Base-by-base conservation (phyloP, 2,888 invertebrate species). In the Syrphus vitripennis region DNA sequence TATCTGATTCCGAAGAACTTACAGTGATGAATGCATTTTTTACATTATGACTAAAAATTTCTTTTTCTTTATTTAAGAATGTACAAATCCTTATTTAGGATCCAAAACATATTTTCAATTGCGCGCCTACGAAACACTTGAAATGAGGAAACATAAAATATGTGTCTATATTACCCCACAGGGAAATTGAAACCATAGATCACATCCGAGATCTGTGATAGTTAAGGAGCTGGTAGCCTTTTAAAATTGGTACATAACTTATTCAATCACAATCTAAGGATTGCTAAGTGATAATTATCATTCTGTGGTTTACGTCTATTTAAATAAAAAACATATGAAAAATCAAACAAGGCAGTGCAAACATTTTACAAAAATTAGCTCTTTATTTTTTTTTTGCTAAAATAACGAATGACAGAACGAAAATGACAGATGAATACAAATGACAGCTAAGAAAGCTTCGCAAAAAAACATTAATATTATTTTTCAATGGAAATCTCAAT, bases 11-110 rank as follows among this genome's bases (percentile, higher is more conserved):
- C n/a, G 16, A 9, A 10, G 16, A 53, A 61, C 10, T 59, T n/a
- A n/a, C n/a, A 45, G 40, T 59, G 80, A 83, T 45, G 80, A 75
- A 83, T 75, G 65, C 31, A 55, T 53, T 45, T 45, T 57, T 81
- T 81, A 48, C 59, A 82, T 70, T 42, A 48, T 14, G 63, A 61
- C 34, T 37, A 65, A 55, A n/a, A n/a, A n/a, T n/a, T 65, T 24
- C 55, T 19, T 71, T 19, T 71, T 34, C 69, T 37, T 57, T 31
- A 19, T 21, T 63, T 40, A 19, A 14, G 21, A 75, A 50, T 50
- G 50, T 57, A 42, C 21, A 29, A 48, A 57, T 65, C 65, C 45
- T 16, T 48, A 26, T 16, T 21, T 42, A 75, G 75, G 63, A 75
- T 55, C 29, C 10, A 55, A 31, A 31, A 59, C 67, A 59, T 16